Evolutionary conservation across 1,140 invertebrate genomes (phyloP), one percentile per base, ranked within the genome.

Genomic region (Trichogramma pretiosum): DNA sequence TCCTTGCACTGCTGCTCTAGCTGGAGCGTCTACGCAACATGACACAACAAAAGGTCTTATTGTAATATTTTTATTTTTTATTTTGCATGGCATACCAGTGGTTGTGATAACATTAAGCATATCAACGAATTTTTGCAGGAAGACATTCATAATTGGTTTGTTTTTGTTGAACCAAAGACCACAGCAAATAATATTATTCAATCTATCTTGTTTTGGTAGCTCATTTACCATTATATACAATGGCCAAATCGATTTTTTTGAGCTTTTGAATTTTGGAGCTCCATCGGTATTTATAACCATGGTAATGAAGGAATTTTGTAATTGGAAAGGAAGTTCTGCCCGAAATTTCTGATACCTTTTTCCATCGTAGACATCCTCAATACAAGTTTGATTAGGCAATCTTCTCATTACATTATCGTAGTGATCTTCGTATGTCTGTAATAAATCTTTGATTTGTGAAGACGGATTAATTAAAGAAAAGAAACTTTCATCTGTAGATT

Each of bases 211-310:
- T 21, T 40, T 26, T 2, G 48, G 48, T 30, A 50, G 16, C 14
- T 50, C 48, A 33, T 50, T 46, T 22, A 46, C 7, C 36, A 40
- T 45, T 5, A 50, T 18, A 33, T 40, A 50, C 3, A 50, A 28
- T 3, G 48, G 42, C 42, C 42, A 45, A 18, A 50, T 50, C 1
- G 42, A 46, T n/a, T 40, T 45, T 11, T 35, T 46, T 1, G 48
- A 50, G 9, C 40, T 38, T 18, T 50, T 33, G n/a, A 33, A 45
- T 17, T 32, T 11, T 7, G 41, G 48, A n/a, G n/a, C n/a, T n/a
- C n/a, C n/a, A n/a, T n/a, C n/a, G n/a, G n/a, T n/a, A n/a, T n/a
- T n/a, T n/a, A n/a, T n/a, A n/a, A n/a, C n/a, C n/a, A n/a, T n/a
- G n/a, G n/a, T n/a, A n/a, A n/a, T n/a, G n/a, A n/a, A n/a, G n/a